Conservation (phyloP, 2,888 invertebrate species). For the Camponotus fellah region DNA sequence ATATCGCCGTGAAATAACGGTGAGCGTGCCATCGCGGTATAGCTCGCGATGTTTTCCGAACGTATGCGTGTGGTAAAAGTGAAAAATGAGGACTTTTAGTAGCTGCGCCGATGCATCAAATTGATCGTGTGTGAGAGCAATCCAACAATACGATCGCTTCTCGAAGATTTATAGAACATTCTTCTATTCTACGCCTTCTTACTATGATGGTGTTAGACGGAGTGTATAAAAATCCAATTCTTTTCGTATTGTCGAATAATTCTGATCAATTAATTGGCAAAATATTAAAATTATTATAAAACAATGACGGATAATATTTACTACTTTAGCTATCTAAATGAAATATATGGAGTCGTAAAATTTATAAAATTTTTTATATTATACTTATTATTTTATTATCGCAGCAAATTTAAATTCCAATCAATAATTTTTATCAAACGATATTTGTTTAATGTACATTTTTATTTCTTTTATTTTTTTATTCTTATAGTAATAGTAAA, state of each 20-base stretch:
- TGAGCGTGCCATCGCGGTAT: background rate
- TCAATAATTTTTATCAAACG: background rate
- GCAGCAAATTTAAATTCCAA: background rate
- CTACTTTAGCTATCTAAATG: background rate
- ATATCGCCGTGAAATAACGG: constrained; percentile 50
- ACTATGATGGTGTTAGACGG: background rate
- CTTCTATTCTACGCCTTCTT: background rate
- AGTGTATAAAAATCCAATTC: background rate
- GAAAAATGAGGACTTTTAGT: constrained; percentile 51
- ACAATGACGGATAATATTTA: background rate
- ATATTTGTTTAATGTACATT: background rate
- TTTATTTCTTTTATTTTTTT: background rate
- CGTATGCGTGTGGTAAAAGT: constrained; percentile 30
- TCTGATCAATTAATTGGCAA: background rate
- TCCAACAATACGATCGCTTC: background rate
- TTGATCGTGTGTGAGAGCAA: constrained; percentile 4
- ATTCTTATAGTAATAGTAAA: background rate
- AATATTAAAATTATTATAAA: background rate
- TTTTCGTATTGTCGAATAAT: background rate
- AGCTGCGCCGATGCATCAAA: constrained; percentile 3
- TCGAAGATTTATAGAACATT: constrained; percentile 19
- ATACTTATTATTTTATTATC: background rate
- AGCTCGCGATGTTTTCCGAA: constrained; percentile 34
- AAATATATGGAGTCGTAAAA: background rate
- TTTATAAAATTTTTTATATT: background rate